These are phyloP conservation scores for Muscicapa striata DNA, from an alignment of 2,797 vertebrate genomes.

Conservation along the genomic window DNA sequence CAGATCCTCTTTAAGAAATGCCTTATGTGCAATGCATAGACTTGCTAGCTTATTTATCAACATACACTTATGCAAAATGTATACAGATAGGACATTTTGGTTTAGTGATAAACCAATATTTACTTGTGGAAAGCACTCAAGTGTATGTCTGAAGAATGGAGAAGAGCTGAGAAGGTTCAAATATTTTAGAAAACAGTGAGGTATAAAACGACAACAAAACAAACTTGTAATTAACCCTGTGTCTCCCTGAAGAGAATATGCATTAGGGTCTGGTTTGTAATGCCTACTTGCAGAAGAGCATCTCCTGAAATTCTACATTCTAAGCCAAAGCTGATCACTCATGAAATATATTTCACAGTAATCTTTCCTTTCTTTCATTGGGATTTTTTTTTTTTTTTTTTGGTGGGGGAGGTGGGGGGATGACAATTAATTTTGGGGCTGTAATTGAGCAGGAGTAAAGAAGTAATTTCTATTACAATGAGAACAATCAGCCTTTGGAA, in stretches of 20 bases:
- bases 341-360: background rate
- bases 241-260: background rate
- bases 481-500: background rate
- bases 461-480: background rate
- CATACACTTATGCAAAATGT: constrained; percentile 73
- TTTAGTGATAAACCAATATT: constrained; percentile 71
- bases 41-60: constrained; percentile 76
- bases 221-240: background rate
- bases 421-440: background rate
- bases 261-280: background rate
- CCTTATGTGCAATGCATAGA: constrained; percentile 65
- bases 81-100: constrained; percentile 59
- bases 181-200: background rate
- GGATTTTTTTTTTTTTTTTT: background rate
- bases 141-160: background rate
- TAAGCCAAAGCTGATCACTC: background rate
- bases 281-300: fast-evolving
- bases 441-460: background rate
- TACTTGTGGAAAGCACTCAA: constrained; percentile 49
- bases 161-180: background rate
- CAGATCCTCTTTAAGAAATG: constrained; percentile 65
- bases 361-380: background rate
- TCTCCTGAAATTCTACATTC: background rate
- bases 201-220: background rate
- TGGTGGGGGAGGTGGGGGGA: too few relatives aligned